A percentile compares a stretch with the other conserved stretches of the same genome.
These are phyloP conservation scores for Eristalis arbustorum DNA, from an alignment of 2,888 invertebrate species.

Conservation along the genomic window DNA sequence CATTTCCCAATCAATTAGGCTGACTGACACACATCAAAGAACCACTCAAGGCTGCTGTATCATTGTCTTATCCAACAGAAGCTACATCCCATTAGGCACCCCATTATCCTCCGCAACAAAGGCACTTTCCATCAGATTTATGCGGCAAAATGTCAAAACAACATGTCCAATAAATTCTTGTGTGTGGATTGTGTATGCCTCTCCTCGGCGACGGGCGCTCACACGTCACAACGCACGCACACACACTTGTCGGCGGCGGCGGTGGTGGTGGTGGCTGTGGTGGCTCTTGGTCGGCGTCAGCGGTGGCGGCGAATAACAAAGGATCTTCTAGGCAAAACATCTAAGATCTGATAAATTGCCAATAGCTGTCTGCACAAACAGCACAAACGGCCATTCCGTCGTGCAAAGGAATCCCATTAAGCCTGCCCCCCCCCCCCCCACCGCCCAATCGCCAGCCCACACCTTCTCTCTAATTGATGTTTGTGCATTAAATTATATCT, in stretches of 20 bases:
- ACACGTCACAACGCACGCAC: neutral
- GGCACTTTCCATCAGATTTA: neutral
- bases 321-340: neutral
- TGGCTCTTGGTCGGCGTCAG: too few species aligned
- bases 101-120: neutral
- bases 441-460: neutral
- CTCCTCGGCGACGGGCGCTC: too few species aligned
- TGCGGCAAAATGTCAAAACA: neutral
- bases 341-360: constrained; percentile 32
- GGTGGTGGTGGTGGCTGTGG: neutral
- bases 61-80: neutral
- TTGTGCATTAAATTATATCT: constrained; percentile 22
- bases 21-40: neutral
- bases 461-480: neutral
- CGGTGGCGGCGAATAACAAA: neutral
- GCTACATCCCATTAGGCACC: neutral
- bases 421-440: neutral
- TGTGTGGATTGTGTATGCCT: neutral
- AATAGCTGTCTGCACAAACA: constrained; percentile 15
- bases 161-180: neutral
- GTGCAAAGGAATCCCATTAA: constrained; percentile 3
- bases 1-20: too few species aligned
- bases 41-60: neutral
- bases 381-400: neutral
- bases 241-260: neutral